These are phyloP conservation scores for Frankliniella intonsa DNA, from an alignment of 2,888 invertebrate genomes.

Conservation along the genomic window DNA sequence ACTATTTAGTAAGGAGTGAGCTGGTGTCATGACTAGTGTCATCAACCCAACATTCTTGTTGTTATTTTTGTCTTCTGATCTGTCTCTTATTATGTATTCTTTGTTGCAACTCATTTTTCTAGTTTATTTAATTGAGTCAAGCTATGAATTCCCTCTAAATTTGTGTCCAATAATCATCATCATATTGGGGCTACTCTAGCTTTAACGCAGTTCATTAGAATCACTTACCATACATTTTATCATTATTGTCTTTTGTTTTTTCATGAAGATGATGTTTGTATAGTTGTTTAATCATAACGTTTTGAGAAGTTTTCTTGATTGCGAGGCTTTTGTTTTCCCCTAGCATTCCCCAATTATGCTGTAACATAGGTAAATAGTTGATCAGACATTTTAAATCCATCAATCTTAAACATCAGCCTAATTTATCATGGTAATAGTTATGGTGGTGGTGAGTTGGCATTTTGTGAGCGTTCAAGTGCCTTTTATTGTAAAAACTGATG, in stretches of 20 bases:
- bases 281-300: background rate
- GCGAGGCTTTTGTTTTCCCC: background rate
- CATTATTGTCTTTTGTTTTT: background rate
- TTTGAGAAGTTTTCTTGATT: constrained; percentile 8
- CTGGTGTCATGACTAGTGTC: too few relatives aligned
- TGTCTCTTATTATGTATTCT: too few relatives aligned
- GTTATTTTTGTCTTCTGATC: too few relatives aligned
- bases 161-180: too few relatives aligned
- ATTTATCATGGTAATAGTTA: background rate
- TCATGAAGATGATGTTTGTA: background rate
- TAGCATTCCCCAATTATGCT: background rate
- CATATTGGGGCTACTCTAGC: background rate
- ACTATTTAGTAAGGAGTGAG: background rate
- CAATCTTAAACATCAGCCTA: background rate
- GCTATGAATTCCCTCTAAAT: background rate
- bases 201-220: background rate
- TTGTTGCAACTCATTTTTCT: too few relatives aligned
- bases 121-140: background rate
- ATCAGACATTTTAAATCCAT: constrained; percentile 6
- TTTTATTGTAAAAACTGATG: background rate
- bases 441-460: constrained; percentile 13
- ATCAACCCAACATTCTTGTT: too few relatives aligned
- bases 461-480: constrained; percentile 9
- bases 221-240: constrained; percentile 3
- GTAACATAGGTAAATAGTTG: background rate